These are phyloP conservation scores for Epistrophe eligans DNA, from an alignment of 2,888 invertebrate genomes.

Conservation along the genomic window DNA sequence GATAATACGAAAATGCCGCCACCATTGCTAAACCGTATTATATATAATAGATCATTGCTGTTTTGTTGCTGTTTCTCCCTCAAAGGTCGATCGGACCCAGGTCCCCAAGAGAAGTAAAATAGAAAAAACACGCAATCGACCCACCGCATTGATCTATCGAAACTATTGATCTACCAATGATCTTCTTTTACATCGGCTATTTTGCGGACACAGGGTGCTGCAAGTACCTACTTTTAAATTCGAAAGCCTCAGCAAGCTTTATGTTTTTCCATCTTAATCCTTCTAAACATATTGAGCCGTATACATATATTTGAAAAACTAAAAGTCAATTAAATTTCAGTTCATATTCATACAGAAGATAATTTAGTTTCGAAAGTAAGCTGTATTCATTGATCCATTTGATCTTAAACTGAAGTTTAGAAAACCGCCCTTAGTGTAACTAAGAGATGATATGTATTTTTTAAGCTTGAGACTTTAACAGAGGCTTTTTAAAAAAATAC, in stretches of 20 bases:
- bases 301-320: too few relatives aligned
- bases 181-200: not conserved
- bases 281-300: too few relatives aligned
- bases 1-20: slow-evolving; percentile 46
- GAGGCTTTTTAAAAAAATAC: too few relatives aligned
- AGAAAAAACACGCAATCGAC: slow-evolving; percentile 62
- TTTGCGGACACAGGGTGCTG: not conserved
- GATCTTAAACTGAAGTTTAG: too few relatives aligned
- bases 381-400: too few relatives aligned
- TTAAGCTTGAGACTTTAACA: too few relatives aligned
- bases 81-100: slow-evolving; percentile 62
- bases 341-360: too few relatives aligned
- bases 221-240: not conserved
- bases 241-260: not conserved
- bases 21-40: not conserved
- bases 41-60: not conserved
- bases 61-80: not conserved
- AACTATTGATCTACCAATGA: slow-evolving; percentile 28
- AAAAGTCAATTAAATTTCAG: too few relatives aligned
- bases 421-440: too few relatives aligned
- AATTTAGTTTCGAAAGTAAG: too few relatives aligned
- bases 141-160: slow-evolving; percentile 38
- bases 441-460: too few relatives aligned
- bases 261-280: too few relatives aligned
- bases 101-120: slow-evolving; percentile 48